Evolutionary conservation across 35 echinoderm and acorn worm species (phyloP).

Genomic region (Heliocidaris erythrogramma): DNA sequence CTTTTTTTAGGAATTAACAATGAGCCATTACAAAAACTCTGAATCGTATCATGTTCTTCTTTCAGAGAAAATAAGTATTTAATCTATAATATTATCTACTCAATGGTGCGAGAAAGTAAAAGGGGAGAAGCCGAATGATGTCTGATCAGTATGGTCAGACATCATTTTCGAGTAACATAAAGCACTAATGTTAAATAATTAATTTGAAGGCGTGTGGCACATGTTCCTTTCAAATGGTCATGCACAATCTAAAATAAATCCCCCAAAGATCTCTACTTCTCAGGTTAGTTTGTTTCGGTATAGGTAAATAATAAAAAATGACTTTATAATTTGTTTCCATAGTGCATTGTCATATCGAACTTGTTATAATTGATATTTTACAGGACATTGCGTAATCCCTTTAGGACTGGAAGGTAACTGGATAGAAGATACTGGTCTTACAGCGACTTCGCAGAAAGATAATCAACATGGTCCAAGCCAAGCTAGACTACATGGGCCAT

Average conservation of each 20-base stretch:
- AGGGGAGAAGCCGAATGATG: too few relatives aligned
- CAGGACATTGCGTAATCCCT: conserved; percentile 68
- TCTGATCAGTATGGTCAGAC: too few relatives aligned
- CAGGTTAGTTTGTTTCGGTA: background rate
- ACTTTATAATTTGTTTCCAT: background rate
- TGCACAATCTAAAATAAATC: too few relatives aligned
- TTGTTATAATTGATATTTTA: background rate
- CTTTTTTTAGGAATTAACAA: background rate
- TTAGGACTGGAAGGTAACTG: conserved; percentile 71
- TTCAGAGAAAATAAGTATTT: too few relatives aligned
- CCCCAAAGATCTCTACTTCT: too few relatives aligned
- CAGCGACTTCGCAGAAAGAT: conserved; percentile 50
- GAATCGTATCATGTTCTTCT: too few relatives aligned
- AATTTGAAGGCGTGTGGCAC: too few relatives aligned
- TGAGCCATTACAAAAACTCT: background rate
- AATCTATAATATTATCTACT: too few relatives aligned
- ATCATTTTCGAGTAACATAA: too few relatives aligned
- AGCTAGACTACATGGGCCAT: conserved; percentile 61
- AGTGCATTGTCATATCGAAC: background rate
- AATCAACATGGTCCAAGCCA: conserved; percentile 57
- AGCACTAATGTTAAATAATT: too few relatives aligned
- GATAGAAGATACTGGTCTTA: conserved; percentile 61
- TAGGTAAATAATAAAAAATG: background rate
- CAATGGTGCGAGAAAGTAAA: too few relatives aligned
- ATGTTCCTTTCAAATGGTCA: too few relatives aligned